phyloP scores from a whole-genome alignment of 1,140 invertebrate species.

The Oncopeltus fasciatus region DNA sequence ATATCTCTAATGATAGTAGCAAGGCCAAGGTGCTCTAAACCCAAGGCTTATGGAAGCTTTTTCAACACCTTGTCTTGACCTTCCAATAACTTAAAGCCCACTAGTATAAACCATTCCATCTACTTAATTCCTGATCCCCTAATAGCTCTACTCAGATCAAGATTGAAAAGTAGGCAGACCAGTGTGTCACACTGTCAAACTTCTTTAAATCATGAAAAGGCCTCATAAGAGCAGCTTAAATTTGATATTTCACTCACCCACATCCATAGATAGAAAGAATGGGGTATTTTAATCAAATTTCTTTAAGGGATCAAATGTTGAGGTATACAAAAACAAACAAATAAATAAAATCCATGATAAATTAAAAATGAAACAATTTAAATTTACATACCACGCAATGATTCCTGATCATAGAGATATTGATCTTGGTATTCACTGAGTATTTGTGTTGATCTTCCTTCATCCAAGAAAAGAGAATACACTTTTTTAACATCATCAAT shows the following conservation, averaged over 20 bases:
- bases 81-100: too few species aligned
- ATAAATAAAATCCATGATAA: background rate
- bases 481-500: slow-evolving; percentile 90
- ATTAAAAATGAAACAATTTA: background rate
- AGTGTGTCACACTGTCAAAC: too few species aligned
- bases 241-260: background rate
- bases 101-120: too few species aligned
- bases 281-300: background rate
- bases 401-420: slow-evolving; percentile 69
- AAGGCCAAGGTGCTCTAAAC: too few species aligned
- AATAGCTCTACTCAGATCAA: too few species aligned
- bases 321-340: background rate
- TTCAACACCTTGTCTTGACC: too few species aligned
- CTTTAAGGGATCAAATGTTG: background rate
- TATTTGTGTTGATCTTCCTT: slow-evolving; percentile 80
- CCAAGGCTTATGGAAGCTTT: too few species aligned
- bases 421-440: slow-evolving; percentile 91
- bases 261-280: background rate
- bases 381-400: slow-evolving; percentile 22
- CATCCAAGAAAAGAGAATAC: slow-evolving; percentile 88
- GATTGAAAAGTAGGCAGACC: too few species aligned
- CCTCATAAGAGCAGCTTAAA: background rate
- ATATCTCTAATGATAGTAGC: too few species aligned
- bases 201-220: too few species aligned
- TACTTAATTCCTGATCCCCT: too few species aligned